A percentile compares a stretch with the other conserved stretches of the same genome.
Evolutionary conservation across 2,888 invertebrate genomes (phyloP).

Genomic region (Agonopterix arenella): DNA sequence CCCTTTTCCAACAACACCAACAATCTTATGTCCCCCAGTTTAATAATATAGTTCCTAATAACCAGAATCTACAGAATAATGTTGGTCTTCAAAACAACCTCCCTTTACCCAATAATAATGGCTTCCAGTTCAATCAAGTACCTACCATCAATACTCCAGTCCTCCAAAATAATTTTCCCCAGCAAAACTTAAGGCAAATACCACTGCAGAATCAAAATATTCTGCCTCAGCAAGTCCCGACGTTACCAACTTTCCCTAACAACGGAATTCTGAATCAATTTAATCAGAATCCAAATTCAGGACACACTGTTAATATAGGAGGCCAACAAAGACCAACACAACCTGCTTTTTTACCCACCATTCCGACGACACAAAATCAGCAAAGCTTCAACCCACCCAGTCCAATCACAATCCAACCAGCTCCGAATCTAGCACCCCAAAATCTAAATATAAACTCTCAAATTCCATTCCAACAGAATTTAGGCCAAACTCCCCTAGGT

Average conservation of each 20-base stretch:
- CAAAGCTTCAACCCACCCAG: slow-evolving; percentile 51
- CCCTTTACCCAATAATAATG: slow-evolving; percentile 35
- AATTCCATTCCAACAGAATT: slow-evolving; percentile 51
- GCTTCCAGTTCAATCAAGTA: slow-evolving; percentile 48
- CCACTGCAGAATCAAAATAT: slow-evolving; percentile 45
- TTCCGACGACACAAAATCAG: slow-evolving; percentile 43
- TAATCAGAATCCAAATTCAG: slow-evolving; percentile 41
- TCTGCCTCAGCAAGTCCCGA: slow-evolving; percentile 48
- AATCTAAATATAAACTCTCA: slow-evolving; percentile 48
- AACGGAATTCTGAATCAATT: slow-evolving; percentile 46
- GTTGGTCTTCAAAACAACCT: slow-evolving; percentile 30
- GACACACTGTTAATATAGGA: slow-evolving; percentile 40
- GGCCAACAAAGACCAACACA: slow-evolving; percentile 60
- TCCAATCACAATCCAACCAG: slow-evolving; percentile 65
- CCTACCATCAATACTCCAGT: slow-evolving; percentile 32
- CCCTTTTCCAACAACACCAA: slow-evolving; percentile 39
- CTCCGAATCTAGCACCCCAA: slow-evolving; percentile 63
- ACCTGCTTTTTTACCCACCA: slow-evolving; percentile 55
- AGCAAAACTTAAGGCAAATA: slow-evolving; percentile 42
- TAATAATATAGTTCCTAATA: slow-evolving; percentile 39
- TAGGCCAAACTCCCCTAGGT: slow-evolving; percentile 56
- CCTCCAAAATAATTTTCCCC: slow-evolving; percentile 38
- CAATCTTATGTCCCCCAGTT: slow-evolving; percentile 60
- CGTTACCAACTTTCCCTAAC: slow-evolving; percentile 50
- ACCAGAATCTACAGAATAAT: slow-evolving; percentile 41